Percentiles rank a stretch among this genome's conserved stretches.
Evolutionary conservation across 2,113 vertebrate species (phyloP).

Genomic region (Chamaea fasciata): DNA sequence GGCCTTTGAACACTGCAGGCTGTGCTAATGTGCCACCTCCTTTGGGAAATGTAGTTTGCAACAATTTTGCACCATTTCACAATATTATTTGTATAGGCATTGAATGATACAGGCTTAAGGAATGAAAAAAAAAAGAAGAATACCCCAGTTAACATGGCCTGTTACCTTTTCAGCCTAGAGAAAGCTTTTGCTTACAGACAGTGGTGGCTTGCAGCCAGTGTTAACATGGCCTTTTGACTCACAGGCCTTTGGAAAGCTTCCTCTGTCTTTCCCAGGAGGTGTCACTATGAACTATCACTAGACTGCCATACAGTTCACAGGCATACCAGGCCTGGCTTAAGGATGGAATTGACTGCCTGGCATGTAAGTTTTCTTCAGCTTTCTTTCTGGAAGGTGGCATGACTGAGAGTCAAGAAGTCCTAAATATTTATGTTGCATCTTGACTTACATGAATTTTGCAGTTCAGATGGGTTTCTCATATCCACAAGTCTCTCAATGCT

Average conservation of each 20-base stretch:
- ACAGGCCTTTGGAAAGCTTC: neutral
- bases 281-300: neutral
- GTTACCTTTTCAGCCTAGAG: neutral
- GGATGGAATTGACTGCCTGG: neutral
- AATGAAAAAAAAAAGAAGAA: neutral
- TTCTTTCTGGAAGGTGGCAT: neutral
- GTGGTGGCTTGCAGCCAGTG: neutral
- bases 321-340: neutral
- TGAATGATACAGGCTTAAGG: neutral
- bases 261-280: slow-evolving; percentile 5
- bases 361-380: neutral
- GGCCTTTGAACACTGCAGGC: neutral
- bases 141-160: neutral
- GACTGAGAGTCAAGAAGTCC: neutral
- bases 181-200: neutral
- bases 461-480: neutral
- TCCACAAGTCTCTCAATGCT: neutral
- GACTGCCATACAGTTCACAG: neutral
- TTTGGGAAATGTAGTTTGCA: slow-evolving; percentile 5
- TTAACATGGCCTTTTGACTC: slow-evolving; percentile 2
- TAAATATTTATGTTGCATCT: slow-evolving; percentile 10
- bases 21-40: neutral
- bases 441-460: neutral
- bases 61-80: neutral
- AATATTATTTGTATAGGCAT: neutral